Base-by-base conservation (phyloP, 2,113 vertebrate species). In the Brachypodius melanocephalos region DNA sequence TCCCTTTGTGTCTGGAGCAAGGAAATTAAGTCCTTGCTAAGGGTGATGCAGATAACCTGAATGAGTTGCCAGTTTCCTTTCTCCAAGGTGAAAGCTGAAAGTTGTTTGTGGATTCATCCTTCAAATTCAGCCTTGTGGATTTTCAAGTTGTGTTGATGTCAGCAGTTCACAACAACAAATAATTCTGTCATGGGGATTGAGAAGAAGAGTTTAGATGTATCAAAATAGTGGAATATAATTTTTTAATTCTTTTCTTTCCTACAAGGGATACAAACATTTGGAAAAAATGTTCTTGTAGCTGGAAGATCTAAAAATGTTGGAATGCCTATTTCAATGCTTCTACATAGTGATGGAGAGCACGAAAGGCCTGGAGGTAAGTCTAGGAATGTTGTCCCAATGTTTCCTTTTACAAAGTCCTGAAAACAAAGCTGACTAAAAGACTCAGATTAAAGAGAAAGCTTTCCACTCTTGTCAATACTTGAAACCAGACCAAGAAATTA, bases 241-340 rank as follows among this genome's bases (percentile, higher is more conserved):
- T 57, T 32, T 25, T 26, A n/a, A 21, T 16, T 24, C 2, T 34
- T 38, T 49, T 57, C 45, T 51, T 57, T 6, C 12, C 54, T 88
- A 8, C 55, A 97, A 99, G 99, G 99, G 83, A 99, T 99, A 88
- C 97, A 98, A 88, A 99, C 99, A 6, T 98, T 98, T 97, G 99
- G 99, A 46, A 99, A 98, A 97, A 99, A 99, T 58, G 99, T 99
- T 78, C 97, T 99, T 78, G 98, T 99, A 16, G 98, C 97, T 26
- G 99, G 99, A 87, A 98, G 99, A 92, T 99, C 99, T 20, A 99
- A 99, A 98, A 99, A 99, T 49, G 98, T 99, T 52, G 99, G 99
- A 78, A 98, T 99, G 99, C 99, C 99, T 12, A 99, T 99, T 38
- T 98, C 99, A 32, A 99, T 99, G 98, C 97, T 99, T 86, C 93